These are phyloP conservation scores for Colletes gigas DNA, from an alignment of 1,140 invertebrate species.

Conservation along the genomic window DNA sequence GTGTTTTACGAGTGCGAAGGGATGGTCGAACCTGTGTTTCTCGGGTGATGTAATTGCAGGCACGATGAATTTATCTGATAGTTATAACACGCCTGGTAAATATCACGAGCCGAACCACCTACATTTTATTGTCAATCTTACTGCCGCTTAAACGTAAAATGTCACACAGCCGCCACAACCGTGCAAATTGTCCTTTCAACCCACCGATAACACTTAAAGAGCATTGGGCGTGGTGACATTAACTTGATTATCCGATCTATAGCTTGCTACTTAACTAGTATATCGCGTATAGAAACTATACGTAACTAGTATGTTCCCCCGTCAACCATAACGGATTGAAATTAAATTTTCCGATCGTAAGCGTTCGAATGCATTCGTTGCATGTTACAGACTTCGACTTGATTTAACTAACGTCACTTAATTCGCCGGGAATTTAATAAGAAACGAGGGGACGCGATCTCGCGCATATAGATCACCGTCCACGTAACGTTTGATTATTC, in stretches of 20 bases:
- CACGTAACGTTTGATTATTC: background rate
- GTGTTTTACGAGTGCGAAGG: constrained; percentile 32
- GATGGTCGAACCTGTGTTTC: constrained; percentile 27
- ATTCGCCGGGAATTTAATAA: too few relatives aligned
- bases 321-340: too few relatives aligned
- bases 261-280: background rate
- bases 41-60: constrained; percentile 37
- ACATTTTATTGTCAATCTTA: constrained; percentile 34
- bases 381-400: too few relatives aligned
- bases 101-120: constrained; percentile 16
- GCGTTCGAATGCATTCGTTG: too few relatives aligned
- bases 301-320: too few relatives aligned
- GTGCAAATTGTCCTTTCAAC: constrained; percentile 2
- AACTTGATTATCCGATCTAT: background rate
- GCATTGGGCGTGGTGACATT: background rate
- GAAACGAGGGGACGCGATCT: background rate
- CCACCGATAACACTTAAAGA: background rate
- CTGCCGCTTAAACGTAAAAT: constrained; percentile 29
- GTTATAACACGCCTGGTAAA: constrained; percentile 36
- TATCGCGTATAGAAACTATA: background rate
- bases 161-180: constrained; percentile 9
- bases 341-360: too few relatives aligned
- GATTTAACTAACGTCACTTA: too few relatives aligned
- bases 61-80: constrained; percentile 42
- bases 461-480: background rate